These are phyloP conservation scores for Plusia festucae DNA, from an alignment of 2,888 invertebrate genomes.

Conservation along the genomic window DNA sequence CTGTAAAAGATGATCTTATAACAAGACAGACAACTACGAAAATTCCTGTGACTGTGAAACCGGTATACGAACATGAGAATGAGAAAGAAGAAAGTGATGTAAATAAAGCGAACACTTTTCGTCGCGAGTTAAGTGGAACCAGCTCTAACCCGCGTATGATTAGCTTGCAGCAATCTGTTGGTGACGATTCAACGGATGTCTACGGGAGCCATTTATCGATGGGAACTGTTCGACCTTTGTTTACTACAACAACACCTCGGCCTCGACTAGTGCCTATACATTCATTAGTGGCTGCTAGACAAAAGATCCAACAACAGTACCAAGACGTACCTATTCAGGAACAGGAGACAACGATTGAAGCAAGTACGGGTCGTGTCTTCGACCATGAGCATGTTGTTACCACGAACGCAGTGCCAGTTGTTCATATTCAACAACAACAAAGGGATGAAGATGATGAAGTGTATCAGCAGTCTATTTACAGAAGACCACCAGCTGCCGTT, in stretches of 20 bases:
- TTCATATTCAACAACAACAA: slow-evolving; percentile 85
- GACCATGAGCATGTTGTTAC: slow-evolving; percentile 85
- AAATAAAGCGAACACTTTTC: slow-evolving; percentile 89
- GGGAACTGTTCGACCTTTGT: slow-evolving; percentile 91
- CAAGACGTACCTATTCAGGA: slow-evolving; percentile 76
- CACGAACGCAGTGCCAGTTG: slow-evolving; percentile 87
- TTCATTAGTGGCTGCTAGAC: slow-evolving; percentile 84
- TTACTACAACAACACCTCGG: slow-evolving; percentile 90
- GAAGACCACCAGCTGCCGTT: slow-evolving; percentile 73
- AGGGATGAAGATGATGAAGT: slow-evolving; percentile 77
- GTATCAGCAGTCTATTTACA: slow-evolving; percentile 81
- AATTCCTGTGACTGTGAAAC: slow-evolving; percentile 82
- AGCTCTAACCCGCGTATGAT: slow-evolving; percentile 88
- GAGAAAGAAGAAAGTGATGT: slow-evolving; percentile 79
- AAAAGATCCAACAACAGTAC: slow-evolving; percentile 84
- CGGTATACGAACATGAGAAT: slow-evolving; percentile 86
- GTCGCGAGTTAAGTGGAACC: slow-evolving; percentile 91
- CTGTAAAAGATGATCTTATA: slow-evolving; percentile 75
- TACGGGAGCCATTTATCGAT: slow-evolving; percentile 91
- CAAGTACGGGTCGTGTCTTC: slow-evolving; percentile 87
- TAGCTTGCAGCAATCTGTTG: slow-evolving; percentile 89
- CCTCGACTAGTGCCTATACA: slow-evolving; percentile 89
- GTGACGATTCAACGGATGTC: slow-evolving; percentile 92
- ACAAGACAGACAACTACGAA: slow-evolving; percentile 83
- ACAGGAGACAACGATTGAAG: slow-evolving; percentile 85